Conservation (phyloP, 1,140 invertebrate genomes). For the Drosophila melanogaster region DNA sequence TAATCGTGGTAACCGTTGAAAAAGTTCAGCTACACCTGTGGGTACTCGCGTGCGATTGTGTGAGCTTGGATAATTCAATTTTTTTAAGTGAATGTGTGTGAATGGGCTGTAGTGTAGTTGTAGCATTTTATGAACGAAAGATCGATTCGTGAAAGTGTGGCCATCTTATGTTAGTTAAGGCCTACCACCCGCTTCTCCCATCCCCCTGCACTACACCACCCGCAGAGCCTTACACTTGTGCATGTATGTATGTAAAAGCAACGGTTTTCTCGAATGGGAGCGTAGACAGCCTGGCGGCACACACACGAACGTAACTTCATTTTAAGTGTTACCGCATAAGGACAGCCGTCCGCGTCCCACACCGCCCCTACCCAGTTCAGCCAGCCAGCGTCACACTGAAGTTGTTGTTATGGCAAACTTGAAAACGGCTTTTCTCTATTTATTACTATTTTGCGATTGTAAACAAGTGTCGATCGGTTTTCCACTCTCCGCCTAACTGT, state of each 20-base stretch:
- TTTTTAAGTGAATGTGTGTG: constrained; percentile 35
- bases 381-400: constrained; percentile 7
- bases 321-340: constrained; percentile 71
- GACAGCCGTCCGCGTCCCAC: constrained; percentile 26
- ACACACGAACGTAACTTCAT: constrained; percentile 50
- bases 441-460: constrained; percentile 57
- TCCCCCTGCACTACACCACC: no score
- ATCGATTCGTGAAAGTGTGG: constrained; percentile 54
- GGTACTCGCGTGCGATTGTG: constrained; percentile 20
- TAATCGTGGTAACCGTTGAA: constrained; percentile 43
- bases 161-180: constrained; percentile 38
- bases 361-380: background rate
- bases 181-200: constrained; percentile 15
- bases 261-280: constrained; percentile 56
- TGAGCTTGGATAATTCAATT: constrained; percentile 62
- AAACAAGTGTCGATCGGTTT: constrained; percentile 59
- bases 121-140: constrained; percentile 61
- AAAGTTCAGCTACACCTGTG: constrained; percentile 27
- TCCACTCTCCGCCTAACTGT: constrained; percentile 18
- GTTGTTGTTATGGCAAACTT: constrained; percentile 59
- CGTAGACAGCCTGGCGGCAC: constrained; percentile 72
- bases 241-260: constrained; percentile 24
- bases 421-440: constrained; percentile 21
- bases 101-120: constrained; percentile 55
- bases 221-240: background rate